phyloP scores from a whole-genome alignment of 2,888 invertebrate genomes.

The Girardia tigrina region DNA sequence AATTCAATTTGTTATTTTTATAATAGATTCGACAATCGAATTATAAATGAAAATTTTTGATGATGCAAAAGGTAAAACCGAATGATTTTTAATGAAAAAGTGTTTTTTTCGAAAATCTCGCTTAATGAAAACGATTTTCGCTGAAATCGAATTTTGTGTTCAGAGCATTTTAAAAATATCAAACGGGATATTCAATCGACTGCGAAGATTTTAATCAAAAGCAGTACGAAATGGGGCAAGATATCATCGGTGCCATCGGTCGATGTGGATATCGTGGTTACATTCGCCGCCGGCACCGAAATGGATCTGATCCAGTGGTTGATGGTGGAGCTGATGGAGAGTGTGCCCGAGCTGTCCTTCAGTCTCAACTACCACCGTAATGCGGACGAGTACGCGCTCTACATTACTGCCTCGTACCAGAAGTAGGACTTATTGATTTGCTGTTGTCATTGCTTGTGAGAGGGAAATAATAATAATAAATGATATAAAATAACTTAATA shows the following conservation, averaged over 20 bases:
- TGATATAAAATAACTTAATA: too few relatives aligned
- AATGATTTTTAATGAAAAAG: neutral
- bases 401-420: neutral
- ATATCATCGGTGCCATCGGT: neutral
- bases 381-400: conserved; percentile 13
- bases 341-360: neutral
- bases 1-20: too few relatives aligned
- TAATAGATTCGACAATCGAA: too few relatives aligned
- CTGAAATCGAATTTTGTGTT: neutral
- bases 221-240: neutral
- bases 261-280: neutral
- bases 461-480: too few relatives aligned
- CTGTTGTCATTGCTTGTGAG: too few relatives aligned
- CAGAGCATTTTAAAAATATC: conserved; percentile 12
- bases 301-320: conserved; percentile 10
- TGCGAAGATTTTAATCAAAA: neutral
- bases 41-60: conserved; percentile 7
- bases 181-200: conserved; percentile 19
- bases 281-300: neutral
- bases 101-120: neutral
- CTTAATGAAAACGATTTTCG: too few relatives aligned
- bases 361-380: conserved; percentile 13
- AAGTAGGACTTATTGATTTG: too few relatives aligned
- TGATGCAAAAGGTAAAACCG: neutral
- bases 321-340: neutral